Percentiles rank a stretch among this genome's conserved stretches.
These are phyloP conservation scores for Scalopus aquaticus DNA, from an alignment of 2,113 vertebrate genomes.

Conservation along the genomic window DNA sequence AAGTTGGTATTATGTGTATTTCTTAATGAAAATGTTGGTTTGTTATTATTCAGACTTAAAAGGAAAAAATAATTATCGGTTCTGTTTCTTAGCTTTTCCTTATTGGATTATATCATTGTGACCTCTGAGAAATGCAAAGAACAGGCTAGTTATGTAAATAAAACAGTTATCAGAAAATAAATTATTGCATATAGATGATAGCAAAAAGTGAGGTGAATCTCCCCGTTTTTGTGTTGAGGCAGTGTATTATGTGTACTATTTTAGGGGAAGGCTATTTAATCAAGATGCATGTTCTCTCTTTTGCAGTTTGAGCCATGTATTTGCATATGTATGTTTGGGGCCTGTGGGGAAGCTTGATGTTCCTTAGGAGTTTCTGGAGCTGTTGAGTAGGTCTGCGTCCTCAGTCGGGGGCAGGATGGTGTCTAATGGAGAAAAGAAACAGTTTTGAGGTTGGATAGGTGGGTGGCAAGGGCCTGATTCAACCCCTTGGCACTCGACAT, in stretches of 20 bases:
- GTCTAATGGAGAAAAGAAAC: not conserved
- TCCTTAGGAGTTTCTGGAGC: not conserved
- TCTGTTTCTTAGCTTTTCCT: not conserved
- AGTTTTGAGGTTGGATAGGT: not conserved
- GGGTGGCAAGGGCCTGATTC: not conserved
- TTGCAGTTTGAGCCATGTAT: not conserved
- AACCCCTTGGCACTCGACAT: not conserved
- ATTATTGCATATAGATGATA: not conserved
- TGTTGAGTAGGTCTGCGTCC: not conserved
- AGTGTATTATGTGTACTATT: not conserved
- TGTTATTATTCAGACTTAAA: slow-evolving; percentile 38
- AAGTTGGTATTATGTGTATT: not conserved
- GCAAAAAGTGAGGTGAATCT: not conserved
- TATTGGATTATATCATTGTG: not conserved
- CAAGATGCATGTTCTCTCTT: not conserved
- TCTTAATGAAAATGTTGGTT: slow-evolving; percentile 5
- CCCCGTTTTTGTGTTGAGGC: not conserved
- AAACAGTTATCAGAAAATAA: not conserved
- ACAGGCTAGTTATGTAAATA: not conserved
- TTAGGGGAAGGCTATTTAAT: not conserved
- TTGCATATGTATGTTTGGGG: not conserved
- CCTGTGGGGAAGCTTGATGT: not conserved
- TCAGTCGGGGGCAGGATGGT: not conserved
- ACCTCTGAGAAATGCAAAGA: slow-evolving; percentile 18
- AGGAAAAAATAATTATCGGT: not conserved